phyloP scores from a whole-genome alignment of 2,113 vertebrate genomes.

The Lophius piscatorius region DNA sequence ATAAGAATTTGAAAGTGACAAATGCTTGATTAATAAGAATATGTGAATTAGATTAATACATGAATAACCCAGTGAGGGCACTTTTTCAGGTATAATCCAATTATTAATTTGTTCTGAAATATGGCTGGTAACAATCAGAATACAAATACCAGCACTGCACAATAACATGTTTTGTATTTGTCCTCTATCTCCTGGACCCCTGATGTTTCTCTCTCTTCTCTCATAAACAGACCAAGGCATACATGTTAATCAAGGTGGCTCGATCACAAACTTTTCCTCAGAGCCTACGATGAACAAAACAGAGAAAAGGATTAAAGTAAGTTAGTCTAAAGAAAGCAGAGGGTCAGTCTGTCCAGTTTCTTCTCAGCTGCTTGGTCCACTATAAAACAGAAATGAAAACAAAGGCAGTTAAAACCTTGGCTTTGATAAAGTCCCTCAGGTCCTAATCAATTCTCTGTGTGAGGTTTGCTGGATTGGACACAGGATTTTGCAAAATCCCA shows the following conservation, averaged over 20 bases:
- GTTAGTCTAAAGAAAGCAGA: conserved; percentile 5
- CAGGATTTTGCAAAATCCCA: conserved; percentile 4
- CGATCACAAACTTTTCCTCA: neutral
- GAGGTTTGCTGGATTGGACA: conserved; percentile 26
- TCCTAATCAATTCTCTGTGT: conserved; percentile 12
- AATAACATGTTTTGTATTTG: conserved; percentile 5
- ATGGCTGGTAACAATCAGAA: neutral
- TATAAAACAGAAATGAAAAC: conserved; percentile 9
- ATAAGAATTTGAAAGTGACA: conserved; percentile 55
- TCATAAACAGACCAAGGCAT: neutral
- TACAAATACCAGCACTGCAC: conserved; percentile 15
- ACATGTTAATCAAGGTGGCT: neutral
- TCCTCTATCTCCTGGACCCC: neutral
- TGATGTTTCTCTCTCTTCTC: neutral
- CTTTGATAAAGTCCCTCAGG: conserved; percentile 17
- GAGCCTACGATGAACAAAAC: neutral
- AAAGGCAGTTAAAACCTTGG: conserved; percentile 3
- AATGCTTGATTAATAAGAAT: conserved; percentile 48
- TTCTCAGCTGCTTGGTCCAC: conserved; percentile 1
- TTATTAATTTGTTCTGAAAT: neutral
- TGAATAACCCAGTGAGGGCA: neutral
- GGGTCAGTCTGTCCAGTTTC: conserved; percentile 3
- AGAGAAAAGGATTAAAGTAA: conserved; percentile 1
- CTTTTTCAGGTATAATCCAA: conserved; percentile 13
- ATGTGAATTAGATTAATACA: conserved; percentile 38